Evolutionary conservation across 2,113 vertebrate genomes (phyloP), one percentile per base, ranked within the genome.

Genomic region (Prochilodus magdalenae): DNA sequence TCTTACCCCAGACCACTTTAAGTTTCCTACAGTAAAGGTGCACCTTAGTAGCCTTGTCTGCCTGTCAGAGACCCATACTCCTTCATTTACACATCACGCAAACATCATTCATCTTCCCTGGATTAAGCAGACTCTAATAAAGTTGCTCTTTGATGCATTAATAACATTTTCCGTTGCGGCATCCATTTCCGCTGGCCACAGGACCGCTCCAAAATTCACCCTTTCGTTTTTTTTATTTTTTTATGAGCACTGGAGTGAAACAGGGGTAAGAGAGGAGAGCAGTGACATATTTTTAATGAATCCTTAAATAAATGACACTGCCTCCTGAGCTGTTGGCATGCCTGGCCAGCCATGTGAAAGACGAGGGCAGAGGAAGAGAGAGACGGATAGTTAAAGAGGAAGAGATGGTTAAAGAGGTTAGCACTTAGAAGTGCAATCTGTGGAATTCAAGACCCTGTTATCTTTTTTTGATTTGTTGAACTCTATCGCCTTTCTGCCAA

Each of bases 281-380:
- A 87, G 89, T 91, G 90, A 91, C 89, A 91, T 90, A 86, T 87
- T 88, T 90, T 89, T 90, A 90, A 92, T 92, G 90, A 92, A 91
- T 88, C 83, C 84, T 87, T 92, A 87, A 92, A 92, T 92, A 92
- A 92, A 90, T 91, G 83, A 91, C 90, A 89, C 74, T 84, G 86
- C 89, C 89, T 89, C 84, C 90, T 90, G 87, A 90, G 90, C 91
- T 89, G 53, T 76, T 87, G 86, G 84, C 88, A 75, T 87, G 76
- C 80, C 82, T 79, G 84, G 75, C 53, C 87, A 83, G 79, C 79
- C 49, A 53, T 72, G 71, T 70, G 47, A 65, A 29, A 72, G 67
- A 81, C 22, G 14, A 12, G 16, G 27, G 6, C 15, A 26, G 53
- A 40, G 47, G 53, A 33, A 27, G 5, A 14, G 36, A 77, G 60